A percentile compares a stretch with the other conserved stretches of the same genome.
These are phyloP conservation scores for Dasypogon diadema DNA, from an alignment of 2,888 invertebrate species.

Conservation along the genomic window DNA sequence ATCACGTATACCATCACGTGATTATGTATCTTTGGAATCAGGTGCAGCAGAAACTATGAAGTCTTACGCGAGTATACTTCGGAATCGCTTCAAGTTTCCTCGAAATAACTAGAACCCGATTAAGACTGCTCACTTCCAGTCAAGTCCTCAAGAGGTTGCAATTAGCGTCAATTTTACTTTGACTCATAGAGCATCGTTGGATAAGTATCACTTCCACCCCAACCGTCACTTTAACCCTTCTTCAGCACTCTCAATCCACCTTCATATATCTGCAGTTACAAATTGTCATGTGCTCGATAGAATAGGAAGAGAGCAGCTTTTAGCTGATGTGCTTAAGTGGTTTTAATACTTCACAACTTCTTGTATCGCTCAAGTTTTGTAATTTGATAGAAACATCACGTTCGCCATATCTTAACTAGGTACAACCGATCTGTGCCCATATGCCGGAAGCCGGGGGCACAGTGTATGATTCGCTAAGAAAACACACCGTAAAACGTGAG, in stretches of 20 bases:
- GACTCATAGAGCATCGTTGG: neutral
- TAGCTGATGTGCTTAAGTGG: slow-evolving; percentile 47
- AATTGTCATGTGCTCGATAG: slow-evolving; percentile 28
- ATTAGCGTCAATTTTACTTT: slow-evolving; percentile 33
- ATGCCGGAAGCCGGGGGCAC: slow-evolving; percentile 1
- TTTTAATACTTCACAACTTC: slow-evolving; percentile 48
- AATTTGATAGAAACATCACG: slow-evolving; percentile 46
- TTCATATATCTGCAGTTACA: neutral
- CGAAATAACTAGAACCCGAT: neutral
- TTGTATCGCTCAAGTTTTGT: slow-evolving; percentile 48
- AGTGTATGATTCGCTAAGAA: slow-evolving; percentile 46
- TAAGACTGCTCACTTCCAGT: slow-evolving; percentile 20
- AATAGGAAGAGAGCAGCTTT: slow-evolving; percentile 10
- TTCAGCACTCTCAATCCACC: neutral
- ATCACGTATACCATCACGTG: too few species aligned
- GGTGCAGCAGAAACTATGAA: too few species aligned
- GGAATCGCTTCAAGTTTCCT: neutral
- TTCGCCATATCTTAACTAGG: slow-evolving; percentile 16
- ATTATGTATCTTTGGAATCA: too few species aligned
- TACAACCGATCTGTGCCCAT: neutral
- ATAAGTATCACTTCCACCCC: slow-evolving; percentile 37
- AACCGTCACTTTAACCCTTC: slow-evolving; percentile 8
- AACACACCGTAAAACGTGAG: slow-evolving; percentile 48
- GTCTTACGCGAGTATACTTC: neutral
- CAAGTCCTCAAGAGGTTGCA: neutral